phyloP scores from a whole-genome alignment of 2,888 invertebrate species.

The Copidosoma aretas region DNA sequence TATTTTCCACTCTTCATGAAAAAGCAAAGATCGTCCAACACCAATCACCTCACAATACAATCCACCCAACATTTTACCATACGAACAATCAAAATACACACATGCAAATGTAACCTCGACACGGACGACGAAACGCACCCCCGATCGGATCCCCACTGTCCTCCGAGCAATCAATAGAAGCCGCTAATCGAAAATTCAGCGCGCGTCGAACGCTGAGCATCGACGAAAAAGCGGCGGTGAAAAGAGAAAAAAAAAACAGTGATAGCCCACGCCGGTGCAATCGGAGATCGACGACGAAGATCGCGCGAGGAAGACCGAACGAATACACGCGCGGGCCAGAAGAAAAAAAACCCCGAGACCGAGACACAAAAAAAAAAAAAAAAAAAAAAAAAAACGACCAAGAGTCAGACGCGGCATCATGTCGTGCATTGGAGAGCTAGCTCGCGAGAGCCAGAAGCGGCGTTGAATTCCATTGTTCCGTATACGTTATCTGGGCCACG shows the following conservation, averaged over 20 bases:
- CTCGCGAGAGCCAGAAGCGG: slow-evolving; percentile 16
- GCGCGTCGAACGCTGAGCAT: not conserved
- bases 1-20: no score
- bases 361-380: slow-evolving; percentile 22
- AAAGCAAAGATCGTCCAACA: no score
- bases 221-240: not conserved
- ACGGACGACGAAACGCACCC: no score
- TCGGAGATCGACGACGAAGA: no score
- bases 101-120: no score
- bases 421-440: not conserved
- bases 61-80: no score
- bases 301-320: no score
- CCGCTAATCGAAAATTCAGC: no score
- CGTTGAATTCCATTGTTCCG: slow-evolving; percentile 47
- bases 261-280: not conserved
- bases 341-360: slow-evolving; percentile 45
- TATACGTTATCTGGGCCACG: slow-evolving; percentile 49
- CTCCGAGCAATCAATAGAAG: no score
- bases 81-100: no score
- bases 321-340: slow-evolving; percentile 19
- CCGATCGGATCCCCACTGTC: no score
- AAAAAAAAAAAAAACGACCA: slow-evolving; percentile 37
- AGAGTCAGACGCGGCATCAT: slow-evolving; percentile 19
- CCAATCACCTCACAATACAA: no score
- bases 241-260: not conserved